A percentile compares a stretch with the other conserved stretches of the same genome.
Evolutionary conservation across 2,888 invertebrate genomes (phyloP).

Genomic region (Hirtodrosophila alboralis): DNA sequence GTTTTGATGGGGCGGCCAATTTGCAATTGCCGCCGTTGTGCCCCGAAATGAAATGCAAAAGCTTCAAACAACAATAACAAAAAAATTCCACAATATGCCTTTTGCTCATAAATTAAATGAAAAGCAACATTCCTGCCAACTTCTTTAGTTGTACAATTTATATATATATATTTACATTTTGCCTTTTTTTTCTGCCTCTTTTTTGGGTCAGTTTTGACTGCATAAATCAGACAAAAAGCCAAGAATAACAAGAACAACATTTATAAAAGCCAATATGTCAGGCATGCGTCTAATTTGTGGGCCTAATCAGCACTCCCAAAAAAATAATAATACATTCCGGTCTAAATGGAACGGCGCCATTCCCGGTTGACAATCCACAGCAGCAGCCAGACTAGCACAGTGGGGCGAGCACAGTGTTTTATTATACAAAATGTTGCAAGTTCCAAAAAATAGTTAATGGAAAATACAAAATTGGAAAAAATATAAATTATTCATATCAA

Average conservation of each 20-base stretch:
- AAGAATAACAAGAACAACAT: conserved; percentile 37
- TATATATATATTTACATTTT: conserved; percentile 45
- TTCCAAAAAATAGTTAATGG: too few species aligned
- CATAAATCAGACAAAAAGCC: conserved; percentile 63
- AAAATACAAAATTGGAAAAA: too few species aligned
- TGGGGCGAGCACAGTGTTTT: too few species aligned
- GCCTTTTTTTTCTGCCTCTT: not conserved
- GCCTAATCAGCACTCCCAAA: conserved; percentile 66
- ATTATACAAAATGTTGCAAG: too few species aligned
- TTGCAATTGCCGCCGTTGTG: conserved; percentile 64
- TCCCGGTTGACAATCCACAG: conserved; percentile 31
- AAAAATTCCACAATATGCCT: conserved; percentile 34
- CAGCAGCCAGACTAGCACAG: too few species aligned
- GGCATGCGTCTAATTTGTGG: conserved; percentile 73
- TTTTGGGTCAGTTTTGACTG: conserved; percentile 72
- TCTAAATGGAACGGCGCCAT: conserved; percentile 68
- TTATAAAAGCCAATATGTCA: conserved; percentile 73
- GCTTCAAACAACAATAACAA: conserved; percentile 23
- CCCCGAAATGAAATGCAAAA: conserved; percentile 70
- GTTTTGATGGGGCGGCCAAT: conserved; percentile 45
- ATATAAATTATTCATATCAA: too few species aligned
- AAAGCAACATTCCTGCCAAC: conserved; percentile 47
- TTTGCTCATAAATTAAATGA: conserved; percentile 48
- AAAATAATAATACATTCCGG: too few species aligned
- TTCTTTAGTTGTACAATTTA: conserved; percentile 43